These are phyloP conservation scores for Antheraea mylitta DNA, from an alignment of 1,140 invertebrate genomes.

Conservation along the genomic window DNA sequence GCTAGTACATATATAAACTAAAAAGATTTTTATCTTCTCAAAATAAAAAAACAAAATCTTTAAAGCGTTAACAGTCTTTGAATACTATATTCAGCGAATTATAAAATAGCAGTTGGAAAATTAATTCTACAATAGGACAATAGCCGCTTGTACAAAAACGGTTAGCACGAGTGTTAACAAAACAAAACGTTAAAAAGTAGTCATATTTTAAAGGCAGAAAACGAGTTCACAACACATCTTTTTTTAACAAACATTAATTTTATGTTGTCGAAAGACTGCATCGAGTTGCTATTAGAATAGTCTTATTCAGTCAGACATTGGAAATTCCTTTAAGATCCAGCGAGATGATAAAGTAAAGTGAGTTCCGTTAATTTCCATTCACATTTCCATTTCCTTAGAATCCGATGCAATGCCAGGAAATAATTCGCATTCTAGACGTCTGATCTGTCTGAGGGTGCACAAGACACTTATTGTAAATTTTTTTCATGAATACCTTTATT, in stretches of 20 bases:
- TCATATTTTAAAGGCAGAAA: too few relatives aligned
- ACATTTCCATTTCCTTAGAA: slow-evolving; percentile 43
- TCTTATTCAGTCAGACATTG: background rate
- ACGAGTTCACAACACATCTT: background rate
- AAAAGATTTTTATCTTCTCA: too few relatives aligned
- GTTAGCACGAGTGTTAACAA: too few relatives aligned
- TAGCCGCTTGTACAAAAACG: too few relatives aligned
- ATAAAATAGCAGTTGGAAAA: too few relatives aligned
- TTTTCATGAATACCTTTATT: background rate
- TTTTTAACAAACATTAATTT: background rate
- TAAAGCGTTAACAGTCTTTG: too few relatives aligned
- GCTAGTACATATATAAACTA: too few relatives aligned
- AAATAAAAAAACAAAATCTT: too few relatives aligned
- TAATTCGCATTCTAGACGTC: slow-evolving; percentile 36
- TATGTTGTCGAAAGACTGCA: background rate
- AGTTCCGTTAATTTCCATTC: slow-evolving; percentile 24
- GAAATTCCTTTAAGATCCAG: background rate
- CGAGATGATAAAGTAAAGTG: slow-evolving; percentile 3
- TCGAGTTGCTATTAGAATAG: background rate
- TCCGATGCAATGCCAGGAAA: slow-evolving; percentile 39
- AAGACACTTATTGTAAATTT: background rate
- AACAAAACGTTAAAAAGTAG: too few relatives aligned
- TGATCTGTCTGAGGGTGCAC: background rate
- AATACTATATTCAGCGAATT: too few relatives aligned
- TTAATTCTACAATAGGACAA: too few relatives aligned